These are phyloP conservation scores for Porites lobata DNA, from an alignment of 92 coral and sea anemone species.

Conservation along the genomic window DNA sequence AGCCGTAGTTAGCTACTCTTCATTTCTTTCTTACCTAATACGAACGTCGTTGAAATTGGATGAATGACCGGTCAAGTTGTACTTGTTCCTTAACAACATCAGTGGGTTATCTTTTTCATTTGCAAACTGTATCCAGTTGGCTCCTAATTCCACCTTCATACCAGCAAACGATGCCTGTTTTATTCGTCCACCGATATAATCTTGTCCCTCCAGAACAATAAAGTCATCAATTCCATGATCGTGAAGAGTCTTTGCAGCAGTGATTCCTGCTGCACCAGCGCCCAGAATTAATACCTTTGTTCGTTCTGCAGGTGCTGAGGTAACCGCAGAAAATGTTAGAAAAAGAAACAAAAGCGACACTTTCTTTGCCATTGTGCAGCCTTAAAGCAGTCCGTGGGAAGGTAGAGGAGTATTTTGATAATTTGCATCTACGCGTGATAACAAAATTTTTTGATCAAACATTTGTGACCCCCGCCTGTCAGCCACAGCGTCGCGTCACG, in stretches of 20 bases:
- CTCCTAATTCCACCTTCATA: conserved; percentile 73
- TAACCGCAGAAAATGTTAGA: neutral
- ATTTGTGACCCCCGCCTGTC: too few species aligned
- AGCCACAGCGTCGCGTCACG: neutral
- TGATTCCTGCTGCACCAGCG: conserved; percentile 83
- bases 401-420: neutral
- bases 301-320: neutral
- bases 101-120: conserved; percentile 63
- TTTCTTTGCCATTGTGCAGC: neutral
- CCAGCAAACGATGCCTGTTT: conserved; percentile 60
- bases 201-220: conserved; percentile 83
- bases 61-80: conserved; percentile 18
- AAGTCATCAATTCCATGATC: conserved; percentile 74
- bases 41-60: conserved; percentile 37
- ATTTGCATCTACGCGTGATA: neutral
- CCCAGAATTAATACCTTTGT: conserved; percentile 78
- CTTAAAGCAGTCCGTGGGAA: neutral
- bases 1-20: too few species aligned
- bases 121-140: conserved; percentile 84
- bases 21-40: conserved; percentile 20
- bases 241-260: conserved; percentile 74
- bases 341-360: neutral
- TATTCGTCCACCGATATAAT: conserved; percentile 82
- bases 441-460: too few species aligned
- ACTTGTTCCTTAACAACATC: neutral